phyloP scores from a whole-genome alignment of 2,113 vertebrate species.

The Scomber colias region DNA sequence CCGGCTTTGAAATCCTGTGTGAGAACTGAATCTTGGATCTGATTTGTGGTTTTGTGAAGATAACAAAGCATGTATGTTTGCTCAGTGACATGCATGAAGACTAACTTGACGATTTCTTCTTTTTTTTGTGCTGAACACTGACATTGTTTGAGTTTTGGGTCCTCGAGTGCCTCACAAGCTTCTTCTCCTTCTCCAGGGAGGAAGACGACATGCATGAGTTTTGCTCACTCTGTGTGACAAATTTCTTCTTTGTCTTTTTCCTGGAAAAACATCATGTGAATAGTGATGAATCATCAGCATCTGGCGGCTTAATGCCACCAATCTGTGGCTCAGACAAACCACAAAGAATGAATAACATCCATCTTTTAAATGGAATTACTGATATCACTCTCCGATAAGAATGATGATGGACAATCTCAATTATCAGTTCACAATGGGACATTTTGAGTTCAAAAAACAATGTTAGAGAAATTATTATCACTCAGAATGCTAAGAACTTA shows the following conservation, averaged over 20 bases:
- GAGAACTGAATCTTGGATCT: no score
- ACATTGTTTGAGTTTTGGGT: not conserved
- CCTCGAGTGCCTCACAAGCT: not conserved
- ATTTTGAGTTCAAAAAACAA: no score
- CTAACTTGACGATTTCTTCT: not conserved
- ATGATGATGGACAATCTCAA: no score
- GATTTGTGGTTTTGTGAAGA: not conserved
- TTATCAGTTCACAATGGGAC: no score
- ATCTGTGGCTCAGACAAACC: not conserved
- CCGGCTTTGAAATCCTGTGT: no score
- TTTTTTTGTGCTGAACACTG: slow-evolving; percentile 5
- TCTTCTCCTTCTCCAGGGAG: accelerated
- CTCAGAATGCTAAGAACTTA: no score
- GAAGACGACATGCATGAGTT: slow-evolving; percentile 22
- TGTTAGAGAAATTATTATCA: no score
- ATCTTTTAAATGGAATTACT: no score
- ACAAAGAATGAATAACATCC: not conserved
- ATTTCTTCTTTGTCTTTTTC: not conserved
- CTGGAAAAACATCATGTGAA: not conserved
- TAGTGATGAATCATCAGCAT: not conserved
- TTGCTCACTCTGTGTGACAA: not conserved
- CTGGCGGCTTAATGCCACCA: not conserved
- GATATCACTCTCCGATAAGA: no score
- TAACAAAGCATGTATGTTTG: slow-evolving; percentile 20
- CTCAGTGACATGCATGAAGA: slow-evolving; percentile 32